Base-by-base conservation (phyloP, 1,140 invertebrate genomes). In the Arctopsyche grandis region DNA sequence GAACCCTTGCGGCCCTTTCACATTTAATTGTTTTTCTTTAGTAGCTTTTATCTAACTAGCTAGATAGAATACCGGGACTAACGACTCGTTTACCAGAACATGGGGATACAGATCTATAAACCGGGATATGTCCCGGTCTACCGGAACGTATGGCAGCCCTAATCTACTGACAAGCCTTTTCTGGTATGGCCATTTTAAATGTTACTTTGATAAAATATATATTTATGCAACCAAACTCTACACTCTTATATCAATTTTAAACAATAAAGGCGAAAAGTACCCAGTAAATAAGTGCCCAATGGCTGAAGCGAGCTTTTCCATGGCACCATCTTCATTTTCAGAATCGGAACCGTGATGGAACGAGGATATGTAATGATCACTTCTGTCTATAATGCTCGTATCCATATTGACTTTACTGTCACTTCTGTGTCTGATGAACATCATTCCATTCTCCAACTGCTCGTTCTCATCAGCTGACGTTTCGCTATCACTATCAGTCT, bases 331-430 rank as follows among this genome's bases (percentile, higher is more conserved):
- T 80, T 96, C 94, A 82, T 93, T 93, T 82, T 96, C 94, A 0
- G 94, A 94, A 85, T 96, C 94, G 0, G 93, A 94, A 79, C 94
- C 94, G 70, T 91, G 91, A 82, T 93, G 89, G 82, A 93, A 90
- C 5, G 90, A 89, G 5, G 87, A 88, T 4, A 91, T 81, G 83
- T 90, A 89, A 9, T 86, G 84, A 21, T 80, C 79, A 26, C 79
- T 80, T 60, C 70, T 75, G n/a, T 81, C 75, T 0, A 63, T 46
- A 0, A 69, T 63, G 83, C 86, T 78, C 84, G 85, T 26, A 83
- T 83, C 79, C 9, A 77, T 63, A 16, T 83, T 80, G 0, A 85
- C 77, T 85, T 87, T 78, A 43, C 84, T 83, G 5, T 86, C 84
- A 74, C 88, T 86, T 5, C 88, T 87, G 79, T 90, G 87, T 78